Evolutionary conservation across 2,113 vertebrate species (phyloP), one percentile per base, ranked within the genome.

Genomic region (Pomatostomus ruficeps): DNA sequence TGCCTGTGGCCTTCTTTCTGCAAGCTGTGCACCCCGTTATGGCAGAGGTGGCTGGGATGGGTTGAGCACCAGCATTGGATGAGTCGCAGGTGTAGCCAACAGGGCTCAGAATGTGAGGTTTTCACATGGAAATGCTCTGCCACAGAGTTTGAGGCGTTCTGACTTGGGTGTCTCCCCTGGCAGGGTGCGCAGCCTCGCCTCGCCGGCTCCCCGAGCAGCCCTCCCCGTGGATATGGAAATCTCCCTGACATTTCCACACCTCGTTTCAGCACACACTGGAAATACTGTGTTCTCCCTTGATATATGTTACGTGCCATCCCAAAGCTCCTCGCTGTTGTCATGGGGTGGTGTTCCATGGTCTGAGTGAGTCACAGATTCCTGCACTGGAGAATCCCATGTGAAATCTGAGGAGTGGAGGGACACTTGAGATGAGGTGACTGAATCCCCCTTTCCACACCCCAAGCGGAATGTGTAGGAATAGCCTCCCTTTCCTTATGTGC

Each of bases 181-280:
- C 35, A 2, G 6, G n/a, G 3, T 24, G 23, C 0, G 0, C 26
- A 22, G 43, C 65, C 51, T 58, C 0, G 10, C 66, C 36, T 52
- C 2, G 7, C 38, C 0, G 0, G 49, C 26, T 80, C 18, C 31
- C 43, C 1, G 0, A 14, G 74, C 78, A 38, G n/a, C 22, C 2
- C 22, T 82, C 52, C 31, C 40, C 9, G 2, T 78, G 65, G 68
- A 52, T 38, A 76, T 9, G 62, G 85, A 87, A 85, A 78, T 57
- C 81, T 63, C 61, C 35, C 49, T 88, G 89, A 77, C 65, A 78
- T 91, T 89, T 88, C 71, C 67, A 62, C 75, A 52, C 46, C 40
- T 95, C n/a, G 22, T 87, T 88, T 87, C 77, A 83, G 82, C 66
- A 83, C 78, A 76, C 5, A 2, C 61, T 92, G 74, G 70, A 77